A percentile compares a stretch with the other conserved stretches of the same genome.
Evolutionary conservation across 2,113 vertebrate species (phyloP).

Genomic region (Taxidea taxus): DNA sequence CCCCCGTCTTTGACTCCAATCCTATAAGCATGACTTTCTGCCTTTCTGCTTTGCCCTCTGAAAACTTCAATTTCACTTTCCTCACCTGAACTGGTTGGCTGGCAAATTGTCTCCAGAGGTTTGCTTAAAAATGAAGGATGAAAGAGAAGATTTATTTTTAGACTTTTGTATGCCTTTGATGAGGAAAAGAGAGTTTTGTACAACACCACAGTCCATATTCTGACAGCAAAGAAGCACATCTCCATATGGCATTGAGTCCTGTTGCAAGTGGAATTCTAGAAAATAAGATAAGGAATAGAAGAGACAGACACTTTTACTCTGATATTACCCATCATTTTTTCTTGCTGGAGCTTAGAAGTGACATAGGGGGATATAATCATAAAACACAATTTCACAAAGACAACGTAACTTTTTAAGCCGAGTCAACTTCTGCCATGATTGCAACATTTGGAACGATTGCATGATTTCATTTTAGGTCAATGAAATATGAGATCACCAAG

Average conservation of each 20-base stretch:
- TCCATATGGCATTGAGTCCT: conserved; percentile 12
- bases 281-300: conserved; percentile 19
- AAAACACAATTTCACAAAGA: conserved; percentile 6
- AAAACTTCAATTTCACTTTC: background rate
- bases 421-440: background rate
- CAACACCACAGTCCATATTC: conserved; percentile 6
- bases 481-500: background rate
- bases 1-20: background rate
- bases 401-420: background rate
- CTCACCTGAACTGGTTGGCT: conserved; percentile 2
- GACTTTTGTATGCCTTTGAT: conserved; percentile 50
- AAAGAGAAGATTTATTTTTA: conserved; percentile 62
- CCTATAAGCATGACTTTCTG: background rate
- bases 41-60: background rate
- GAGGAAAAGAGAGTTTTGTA: conserved; percentile 52
- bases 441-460: background rate
- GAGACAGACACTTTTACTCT: background rate
- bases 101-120: conserved; percentile 29
- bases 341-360: conserved; percentile 45
- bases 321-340: conserved; percentile 17
- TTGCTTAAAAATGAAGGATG: conserved; percentile 53
- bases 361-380: conserved; percentile 7
- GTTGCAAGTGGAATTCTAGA: conserved; percentile 29
- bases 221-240: conserved; percentile 1
- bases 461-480: background rate